Evolutionary conservation across 2,113 vertebrate genomes (phyloP), one percentile per base, ranked within the genome.

Genomic region (Martes martes): DNA sequence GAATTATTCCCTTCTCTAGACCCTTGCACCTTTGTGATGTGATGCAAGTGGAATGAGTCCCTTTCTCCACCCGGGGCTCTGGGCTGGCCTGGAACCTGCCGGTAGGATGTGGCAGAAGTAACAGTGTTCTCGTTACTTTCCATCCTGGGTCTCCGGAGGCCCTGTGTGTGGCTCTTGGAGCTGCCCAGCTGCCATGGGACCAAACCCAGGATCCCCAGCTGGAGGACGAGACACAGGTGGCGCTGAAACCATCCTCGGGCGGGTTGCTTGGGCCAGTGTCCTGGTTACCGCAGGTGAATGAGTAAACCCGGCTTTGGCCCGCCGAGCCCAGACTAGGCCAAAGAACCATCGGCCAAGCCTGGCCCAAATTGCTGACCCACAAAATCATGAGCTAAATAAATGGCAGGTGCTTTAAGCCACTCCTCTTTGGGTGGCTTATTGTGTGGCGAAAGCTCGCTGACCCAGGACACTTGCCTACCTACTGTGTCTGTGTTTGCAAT

Each of bases 161-260:
- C 24, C 26, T 19, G 65, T 7, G 2, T 13, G 4, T 6, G 23
- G 69, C 69, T 73, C 21, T 74, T 23, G n/a, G 33, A 36, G 52
- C 7, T 10, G 7, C n/a, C 52, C 65, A 1, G 52, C 78, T 4
- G 31, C 57, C 0, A 0, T 1, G 21, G 14, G 23, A 39, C 36
- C 15, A 18, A 52, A 36, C 31, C 42, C 0, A 2, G 45, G 87
- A 19, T 45, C 10, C n/a, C 74, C 63, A 13, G 10, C 8, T n/a
- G 0, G 21, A 45, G 19, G 47, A 28, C 0, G 4, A 76, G 57
- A 7, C 11, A 36, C n/a, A 2, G 0, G 0, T 28, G 36, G 45
- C 59, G 26, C 1, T 33, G 28, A 82, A 63, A 15, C 26, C 47
- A 26, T 42, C 7, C 0, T 11, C 23, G 4, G 1, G 23, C 42